Conservation (phyloP, 92 coral and sea anemone genomes). For the Parazoanthus atlanticus region DNA sequence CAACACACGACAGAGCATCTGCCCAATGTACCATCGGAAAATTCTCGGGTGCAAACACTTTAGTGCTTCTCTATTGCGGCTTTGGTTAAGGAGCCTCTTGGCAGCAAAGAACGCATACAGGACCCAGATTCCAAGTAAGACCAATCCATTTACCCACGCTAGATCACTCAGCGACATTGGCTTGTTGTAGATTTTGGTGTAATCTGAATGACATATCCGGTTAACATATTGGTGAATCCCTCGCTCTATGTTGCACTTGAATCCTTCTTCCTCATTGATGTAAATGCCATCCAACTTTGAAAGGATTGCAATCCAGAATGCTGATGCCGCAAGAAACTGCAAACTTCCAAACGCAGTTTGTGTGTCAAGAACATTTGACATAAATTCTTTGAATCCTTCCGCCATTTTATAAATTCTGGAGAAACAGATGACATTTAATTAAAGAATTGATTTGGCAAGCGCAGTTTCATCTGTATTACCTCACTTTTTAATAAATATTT, state of each 20-base stretch:
- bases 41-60: conserved; percentile 36
- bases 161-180: conserved; percentile 24
- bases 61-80: conserved; percentile 35
- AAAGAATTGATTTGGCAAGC: neutral
- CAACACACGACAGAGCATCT: conserved; percentile 33
- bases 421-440: neutral
- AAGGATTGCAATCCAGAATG: conserved; percentile 36
- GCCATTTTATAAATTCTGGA: conserved; percentile 32
- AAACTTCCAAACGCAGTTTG: conserved; percentile 41
- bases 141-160: conserved; percentile 33
- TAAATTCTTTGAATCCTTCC: conserved; percentile 37
- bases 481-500: neutral
- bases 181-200: conserved; percentile 29
- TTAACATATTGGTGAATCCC: conserved; percentile 33
- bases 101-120: conserved; percentile 42
- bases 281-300: conserved; percentile 32
- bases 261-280: conserved; percentile 25
- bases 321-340: conserved; percentile 34
- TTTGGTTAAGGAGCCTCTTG: conserved; percentile 34
- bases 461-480: neutral
- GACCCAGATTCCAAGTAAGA: conserved; percentile 27
- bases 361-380: conserved; percentile 43
- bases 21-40: conserved; percentile 38
- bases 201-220: conserved; percentile 44
- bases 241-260: conserved; percentile 24